Base-by-base conservation (phyloP, 2,888 invertebrate genomes). In the Exocentrus adspersus region DNA sequence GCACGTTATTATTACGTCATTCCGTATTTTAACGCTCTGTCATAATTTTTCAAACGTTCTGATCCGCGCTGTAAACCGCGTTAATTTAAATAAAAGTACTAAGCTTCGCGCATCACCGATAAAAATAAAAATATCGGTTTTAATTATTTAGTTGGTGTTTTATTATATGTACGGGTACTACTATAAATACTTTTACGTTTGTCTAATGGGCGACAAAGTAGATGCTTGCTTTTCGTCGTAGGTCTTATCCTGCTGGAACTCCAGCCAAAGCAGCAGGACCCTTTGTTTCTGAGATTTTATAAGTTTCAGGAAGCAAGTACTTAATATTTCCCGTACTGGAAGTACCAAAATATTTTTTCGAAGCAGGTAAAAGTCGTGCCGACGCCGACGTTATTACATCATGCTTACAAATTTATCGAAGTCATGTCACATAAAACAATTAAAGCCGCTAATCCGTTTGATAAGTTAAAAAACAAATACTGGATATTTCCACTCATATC, bases 391-490 rank as follows among this genome's bases (percentile, higher is more conserved):
- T 16, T 21, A 4, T 48, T 14, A 21, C 48, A 21, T 21, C 14
- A 48, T 12, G 21, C n/a, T 21, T 24, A 21, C 17, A n/a, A 14
- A 21, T 48, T 54, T 54, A 54, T 54, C 54, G 17, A 43, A 24
- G 43, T 30, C 20, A 43, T n/a, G n/a, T n/a, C n/a, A n/a, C n/a
- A n/a, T 43, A 43, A 43, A 54, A 24, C 43, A 54, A 54, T 51
- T 54, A 54, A 54, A 54, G 42, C 24, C 14, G 24, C 54, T 54
- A 54, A 54, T 54, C 54, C 43, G 12, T 24, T 17, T 45, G 54
- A 54, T 54, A 54, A 54, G 41, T 12, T 42, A 24, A 16, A 30
- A 12, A 12, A 28, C 28, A 28, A 54, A 43, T 41, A 41, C 24
- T 21, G 21, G 54, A 24, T 42, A 43, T 54, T 41, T 42, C 12